Conservation (phyloP, 1,140 invertebrate genomes). For the Diorhabda elongata region DNA sequence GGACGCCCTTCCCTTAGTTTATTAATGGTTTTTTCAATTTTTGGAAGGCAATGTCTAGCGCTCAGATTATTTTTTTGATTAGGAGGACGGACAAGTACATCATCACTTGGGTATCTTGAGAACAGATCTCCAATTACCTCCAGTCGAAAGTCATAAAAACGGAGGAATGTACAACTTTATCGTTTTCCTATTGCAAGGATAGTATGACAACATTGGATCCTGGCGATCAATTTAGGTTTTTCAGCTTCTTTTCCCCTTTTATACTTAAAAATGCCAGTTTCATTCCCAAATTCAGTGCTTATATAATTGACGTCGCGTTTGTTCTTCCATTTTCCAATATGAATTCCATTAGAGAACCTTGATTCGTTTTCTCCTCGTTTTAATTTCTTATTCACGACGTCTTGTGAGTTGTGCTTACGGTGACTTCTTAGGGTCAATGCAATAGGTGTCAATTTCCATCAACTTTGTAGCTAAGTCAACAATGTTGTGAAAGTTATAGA, state of each 20-base stretch:
- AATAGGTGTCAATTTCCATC: no score
- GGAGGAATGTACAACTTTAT: background rate
- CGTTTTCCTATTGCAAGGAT: conserved; percentile 13
- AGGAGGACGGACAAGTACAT: no score
- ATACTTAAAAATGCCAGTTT: conserved; percentile 3
- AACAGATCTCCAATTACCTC: no score
- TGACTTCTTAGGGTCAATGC: no score
- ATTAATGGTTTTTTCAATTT: conserved; percentile 8
- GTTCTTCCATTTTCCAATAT: conserved; percentile 40
- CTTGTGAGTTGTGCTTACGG: background rate
- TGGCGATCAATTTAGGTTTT: conserved; percentile 12
- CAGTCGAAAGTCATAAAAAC: no score
- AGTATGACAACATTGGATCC: conserved; percentile 13
- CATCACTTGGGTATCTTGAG: no score
- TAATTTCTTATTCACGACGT: conserved; percentile 29
- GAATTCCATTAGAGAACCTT: conserved; percentile 27
- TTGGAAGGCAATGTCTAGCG: no score
- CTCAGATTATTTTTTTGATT: no score
- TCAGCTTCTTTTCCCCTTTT: background rate
- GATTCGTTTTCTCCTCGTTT: conserved; percentile 40
- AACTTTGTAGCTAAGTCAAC: no score
- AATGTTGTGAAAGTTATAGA: no score
- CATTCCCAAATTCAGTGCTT: conserved; percentile 14
- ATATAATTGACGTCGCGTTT: conserved; percentile 4
- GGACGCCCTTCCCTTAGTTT: background rate